Conservation (phyloP, 1,140 invertebrate species). For the Psilanteris sp. region DNA sequence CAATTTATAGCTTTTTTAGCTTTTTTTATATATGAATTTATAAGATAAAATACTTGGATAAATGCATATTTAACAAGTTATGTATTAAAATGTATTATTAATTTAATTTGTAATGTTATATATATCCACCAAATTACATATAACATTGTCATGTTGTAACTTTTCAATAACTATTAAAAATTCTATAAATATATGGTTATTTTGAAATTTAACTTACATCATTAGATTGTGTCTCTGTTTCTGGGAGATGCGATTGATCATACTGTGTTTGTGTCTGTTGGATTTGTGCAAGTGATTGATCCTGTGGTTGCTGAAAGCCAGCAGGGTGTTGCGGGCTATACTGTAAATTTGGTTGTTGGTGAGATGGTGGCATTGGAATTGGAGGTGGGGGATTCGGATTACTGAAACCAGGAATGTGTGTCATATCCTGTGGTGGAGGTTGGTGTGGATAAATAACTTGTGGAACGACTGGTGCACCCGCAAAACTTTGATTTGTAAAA, state of each 20-base stretch:
- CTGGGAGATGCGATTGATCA: conserved; percentile 46
- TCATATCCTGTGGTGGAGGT: conserved; percentile 70
- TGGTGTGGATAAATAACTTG: conserved; percentile 76
- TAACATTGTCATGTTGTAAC: too few relatives aligned
- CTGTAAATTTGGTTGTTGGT: conserved; percentile 72
- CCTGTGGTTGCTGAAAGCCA: conserved; percentile 56
- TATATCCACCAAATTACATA: too few relatives aligned
- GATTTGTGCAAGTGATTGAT: conserved; percentile 20
- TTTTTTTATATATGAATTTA: too few relatives aligned
- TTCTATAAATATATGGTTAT: too few relatives aligned
- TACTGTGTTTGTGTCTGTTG: conserved; percentile 58
- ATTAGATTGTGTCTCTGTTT: conserved; percentile 20
- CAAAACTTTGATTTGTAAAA: conserved; percentile 88
- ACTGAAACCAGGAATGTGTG: conserved; percentile 76
- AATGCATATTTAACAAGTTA: too few relatives aligned
- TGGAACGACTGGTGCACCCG: conserved; percentile 75
- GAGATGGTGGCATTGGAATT: conserved; percentile 77
- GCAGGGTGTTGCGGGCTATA: conserved; percentile 73
- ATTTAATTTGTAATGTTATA: too few relatives aligned
- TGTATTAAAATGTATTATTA: too few relatives aligned
- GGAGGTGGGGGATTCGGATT: conserved; percentile 78
- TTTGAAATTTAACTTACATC: too few relatives aligned
- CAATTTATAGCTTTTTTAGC: too few relatives aligned
- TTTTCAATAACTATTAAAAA: too few relatives aligned
- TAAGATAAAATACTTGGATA: too few relatives aligned